Evolutionary conservation across 2,888 invertebrate genomes (phyloP).

Genomic region (Drosophila quasianomalipes): DNA sequence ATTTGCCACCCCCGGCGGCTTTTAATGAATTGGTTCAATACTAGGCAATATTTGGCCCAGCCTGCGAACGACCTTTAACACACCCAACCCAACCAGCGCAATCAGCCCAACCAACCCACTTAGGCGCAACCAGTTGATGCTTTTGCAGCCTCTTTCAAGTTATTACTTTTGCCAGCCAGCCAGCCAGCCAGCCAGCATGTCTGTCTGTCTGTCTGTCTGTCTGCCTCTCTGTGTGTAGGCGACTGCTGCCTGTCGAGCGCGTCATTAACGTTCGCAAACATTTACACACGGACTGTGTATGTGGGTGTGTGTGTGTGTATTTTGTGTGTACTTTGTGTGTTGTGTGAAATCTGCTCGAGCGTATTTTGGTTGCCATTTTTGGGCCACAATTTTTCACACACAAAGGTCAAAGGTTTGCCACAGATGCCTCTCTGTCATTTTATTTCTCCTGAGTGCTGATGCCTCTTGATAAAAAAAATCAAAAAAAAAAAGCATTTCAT

Average conservation of each 20-base stretch:
- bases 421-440: conserved; percentile 32
- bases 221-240: conserved; percentile 1
- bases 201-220: not conserved
- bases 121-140: conserved; percentile 24
- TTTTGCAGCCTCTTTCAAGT: conserved; percentile 6
- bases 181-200: too few species aligned
- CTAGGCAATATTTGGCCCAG: conserved; percentile 59
- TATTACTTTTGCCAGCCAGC: not conserved
- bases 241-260: conserved; percentile 48
- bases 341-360: conserved; percentile 59
- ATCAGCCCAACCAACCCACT: not conserved
- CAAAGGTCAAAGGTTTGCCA: conserved; percentile 65
- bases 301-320: conserved; percentile 5
- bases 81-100: not conserved
- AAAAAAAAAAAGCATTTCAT: not conserved
- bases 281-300: conserved; percentile 44
- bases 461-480: conserved; percentile 11
- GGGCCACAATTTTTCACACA: conserved; percentile 36
- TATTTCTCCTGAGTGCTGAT: conserved; percentile 11
- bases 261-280: conserved; percentile 75
- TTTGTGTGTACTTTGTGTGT: conserved; percentile 10
- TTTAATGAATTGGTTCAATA: conserved; percentile 67
- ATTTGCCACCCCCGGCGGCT: conserved; percentile 46
- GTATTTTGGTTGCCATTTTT: conserved; percentile 57
- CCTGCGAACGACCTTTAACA: not conserved